phyloP scores from a whole-genome alignment of 2,113 vertebrate genomes.

The Toxostoma redivivum region DNA sequence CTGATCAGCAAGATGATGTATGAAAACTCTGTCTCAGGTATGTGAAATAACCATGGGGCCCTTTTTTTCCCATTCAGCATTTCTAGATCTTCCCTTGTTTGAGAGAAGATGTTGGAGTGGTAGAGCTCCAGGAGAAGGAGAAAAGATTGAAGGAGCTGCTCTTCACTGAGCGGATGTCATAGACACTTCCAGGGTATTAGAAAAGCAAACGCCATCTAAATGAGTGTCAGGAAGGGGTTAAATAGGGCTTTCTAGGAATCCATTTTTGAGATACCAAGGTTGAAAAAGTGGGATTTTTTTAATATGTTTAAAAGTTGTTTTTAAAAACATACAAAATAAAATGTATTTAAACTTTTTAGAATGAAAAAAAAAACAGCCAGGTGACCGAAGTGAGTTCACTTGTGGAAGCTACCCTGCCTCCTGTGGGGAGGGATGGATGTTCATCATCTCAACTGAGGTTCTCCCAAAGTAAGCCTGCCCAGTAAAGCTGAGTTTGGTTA shows the following conservation, averaged over 20 bases:
- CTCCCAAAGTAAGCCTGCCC: neutral
- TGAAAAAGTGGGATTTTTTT: neutral
- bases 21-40: conserved; percentile 88
- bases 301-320: neutral
- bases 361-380: neutral
- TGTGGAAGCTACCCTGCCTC: neutral
- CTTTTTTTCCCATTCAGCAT: neutral
- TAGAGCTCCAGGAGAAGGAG: neutral
- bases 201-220: neutral
- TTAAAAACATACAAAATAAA: neutral
- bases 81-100: neutral
- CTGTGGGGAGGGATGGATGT: neutral
- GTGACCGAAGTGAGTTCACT: neutral
- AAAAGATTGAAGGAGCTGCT: neutral
- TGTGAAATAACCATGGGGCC: neutral
- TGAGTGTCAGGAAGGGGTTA: neutral
- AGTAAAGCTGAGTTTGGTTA: neutral
- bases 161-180: neutral
- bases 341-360: neutral
- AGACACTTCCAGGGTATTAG: neutral
- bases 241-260: neutral
- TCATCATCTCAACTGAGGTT: neutral
- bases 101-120: neutral
- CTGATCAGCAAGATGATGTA: conserved; percentile 90
- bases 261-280: neutral